phyloP scores from a whole-genome alignment of 2,113 vertebrate species.

The Xiphorhynchus elegans region DNA sequence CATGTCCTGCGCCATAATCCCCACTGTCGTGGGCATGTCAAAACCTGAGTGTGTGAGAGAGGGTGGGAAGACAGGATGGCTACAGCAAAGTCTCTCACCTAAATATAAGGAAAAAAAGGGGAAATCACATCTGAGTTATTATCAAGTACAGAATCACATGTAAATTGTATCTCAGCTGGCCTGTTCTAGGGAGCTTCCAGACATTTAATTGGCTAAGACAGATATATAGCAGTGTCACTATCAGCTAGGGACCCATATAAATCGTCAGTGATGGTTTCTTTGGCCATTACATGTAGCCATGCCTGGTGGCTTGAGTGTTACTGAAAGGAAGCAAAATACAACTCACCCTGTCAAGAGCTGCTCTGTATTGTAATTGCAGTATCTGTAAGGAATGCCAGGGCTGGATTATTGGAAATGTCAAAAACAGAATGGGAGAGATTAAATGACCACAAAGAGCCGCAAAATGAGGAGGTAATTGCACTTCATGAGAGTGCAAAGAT shows the following conservation, averaged over 20 bases:
- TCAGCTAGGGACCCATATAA: not conserved
- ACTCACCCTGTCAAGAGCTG: conserved; percentile 18
- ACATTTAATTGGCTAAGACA: not conserved
- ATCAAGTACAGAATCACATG: not conserved
- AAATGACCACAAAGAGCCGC: conserved; percentile 26
- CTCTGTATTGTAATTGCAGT: conserved; percentile 28
- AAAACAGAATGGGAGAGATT: conserved; percentile 50
- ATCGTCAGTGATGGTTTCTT: not conserved
- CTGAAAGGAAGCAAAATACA: not conserved
- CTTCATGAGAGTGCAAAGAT: not conserved
- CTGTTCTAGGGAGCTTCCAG: not conserved
- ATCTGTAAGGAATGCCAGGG: conserved; percentile 9
- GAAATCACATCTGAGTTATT: not conserved
- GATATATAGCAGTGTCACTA: not conserved
- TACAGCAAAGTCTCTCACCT: not conserved
- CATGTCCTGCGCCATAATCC: accelerated
- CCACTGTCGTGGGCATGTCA: accelerated
- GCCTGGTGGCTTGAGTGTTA: not conserved
- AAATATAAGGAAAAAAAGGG: not conserved
- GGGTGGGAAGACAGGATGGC: not conserved
- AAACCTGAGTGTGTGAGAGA: not conserved
- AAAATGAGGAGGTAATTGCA: conserved; percentile 46
- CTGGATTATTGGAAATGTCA: conserved; percentile 53
- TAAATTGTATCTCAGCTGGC: not conserved
- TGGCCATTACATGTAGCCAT: not conserved